Conservation (phyloP, 2,113 vertebrate species). For the Seriola aureovittata region DNA sequence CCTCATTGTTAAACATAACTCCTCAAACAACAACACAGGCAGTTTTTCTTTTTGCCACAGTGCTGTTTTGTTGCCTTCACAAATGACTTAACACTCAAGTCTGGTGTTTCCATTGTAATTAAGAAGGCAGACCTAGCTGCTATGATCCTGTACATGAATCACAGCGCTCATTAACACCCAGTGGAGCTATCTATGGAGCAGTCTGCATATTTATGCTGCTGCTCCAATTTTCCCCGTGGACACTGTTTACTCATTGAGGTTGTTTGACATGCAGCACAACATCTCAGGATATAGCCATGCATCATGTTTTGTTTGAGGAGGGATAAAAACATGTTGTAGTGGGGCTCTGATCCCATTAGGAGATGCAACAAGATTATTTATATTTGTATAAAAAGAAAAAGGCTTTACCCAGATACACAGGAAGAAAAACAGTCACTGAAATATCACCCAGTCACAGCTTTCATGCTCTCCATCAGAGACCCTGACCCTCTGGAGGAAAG, state of each 20-base stretch:
- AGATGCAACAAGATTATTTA: conserved; percentile 25
- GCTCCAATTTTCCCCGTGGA: conserved; percentile 55
- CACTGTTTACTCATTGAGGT: conserved; percentile 39
- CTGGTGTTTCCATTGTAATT: conserved; percentile 23
- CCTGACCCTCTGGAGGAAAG: conserved; percentile 22
- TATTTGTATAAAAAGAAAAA: background rate
- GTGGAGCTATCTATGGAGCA: conserved; percentile 37
- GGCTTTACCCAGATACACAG: conserved; percentile 23
- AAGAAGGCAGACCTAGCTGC: conserved; percentile 29
- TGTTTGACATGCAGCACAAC: conserved; percentile 58
- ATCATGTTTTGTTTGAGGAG: conserved; percentile 40
- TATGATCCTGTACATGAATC: conserved; percentile 38
- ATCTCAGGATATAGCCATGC: conserved; percentile 19
- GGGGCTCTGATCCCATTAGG: conserved; percentile 29
- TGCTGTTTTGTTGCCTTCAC: background rate
- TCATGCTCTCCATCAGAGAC: conserved; percentile 17
- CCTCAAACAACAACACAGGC: background rate
- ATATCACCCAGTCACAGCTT: conserved; percentile 44
- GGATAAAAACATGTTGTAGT: conserved; percentile 31
- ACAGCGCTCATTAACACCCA: conserved; percentile 55
- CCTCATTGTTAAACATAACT: background rate
- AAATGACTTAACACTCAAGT: conserved; percentile 9
- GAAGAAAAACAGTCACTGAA: conserved; percentile 3
- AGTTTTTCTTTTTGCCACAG: background rate
- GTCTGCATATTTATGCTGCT: conserved; percentile 61